Evolutionary conservation across 2,113 vertebrate genomes (phyloP).

Genomic region (Talpa occidentalis): DNA sequence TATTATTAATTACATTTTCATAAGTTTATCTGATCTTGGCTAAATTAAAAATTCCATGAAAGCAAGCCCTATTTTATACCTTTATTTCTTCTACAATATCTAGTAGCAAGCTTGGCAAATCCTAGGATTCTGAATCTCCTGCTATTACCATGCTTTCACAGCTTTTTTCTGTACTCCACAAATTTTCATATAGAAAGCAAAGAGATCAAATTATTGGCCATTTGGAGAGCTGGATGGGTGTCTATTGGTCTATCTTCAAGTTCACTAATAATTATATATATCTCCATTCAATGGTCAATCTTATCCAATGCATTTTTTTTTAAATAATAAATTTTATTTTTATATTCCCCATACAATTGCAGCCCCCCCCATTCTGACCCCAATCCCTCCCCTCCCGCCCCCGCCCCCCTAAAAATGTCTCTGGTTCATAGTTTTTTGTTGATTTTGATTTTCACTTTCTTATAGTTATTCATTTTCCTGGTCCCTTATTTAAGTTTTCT

Average conservation of each 20-base stretch:
- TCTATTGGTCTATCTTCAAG: neutral
- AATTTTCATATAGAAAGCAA: constrained; percentile 8
- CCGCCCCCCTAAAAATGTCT: too few species aligned
- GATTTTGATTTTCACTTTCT: too few species aligned
- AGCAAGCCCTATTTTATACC: neutral
- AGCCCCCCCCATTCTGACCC: too few species aligned
- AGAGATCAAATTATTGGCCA: neutral
- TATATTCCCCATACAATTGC: too few species aligned
- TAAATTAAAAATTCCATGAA: constrained; percentile 68
- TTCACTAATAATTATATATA: neutral
- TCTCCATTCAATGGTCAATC: neutral
- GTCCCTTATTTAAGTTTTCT: too few species aligned
- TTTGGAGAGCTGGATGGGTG: neutral
- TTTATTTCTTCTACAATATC: constrained; percentile 20
- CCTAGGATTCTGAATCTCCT: neutral
- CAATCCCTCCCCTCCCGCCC: too few species aligned
- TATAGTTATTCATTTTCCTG: too few species aligned
- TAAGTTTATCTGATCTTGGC: constrained; percentile 49
- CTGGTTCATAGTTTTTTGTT: too few species aligned
- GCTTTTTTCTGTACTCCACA: neutral
- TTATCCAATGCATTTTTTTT: neutral
- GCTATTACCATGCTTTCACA: neutral
- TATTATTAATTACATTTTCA: neutral
- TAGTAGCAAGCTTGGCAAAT: neutral
- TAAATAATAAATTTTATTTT: too few species aligned